Base-by-base conservation (phyloP, 1,140 invertebrate species). In the Eueides isabella region DNA sequence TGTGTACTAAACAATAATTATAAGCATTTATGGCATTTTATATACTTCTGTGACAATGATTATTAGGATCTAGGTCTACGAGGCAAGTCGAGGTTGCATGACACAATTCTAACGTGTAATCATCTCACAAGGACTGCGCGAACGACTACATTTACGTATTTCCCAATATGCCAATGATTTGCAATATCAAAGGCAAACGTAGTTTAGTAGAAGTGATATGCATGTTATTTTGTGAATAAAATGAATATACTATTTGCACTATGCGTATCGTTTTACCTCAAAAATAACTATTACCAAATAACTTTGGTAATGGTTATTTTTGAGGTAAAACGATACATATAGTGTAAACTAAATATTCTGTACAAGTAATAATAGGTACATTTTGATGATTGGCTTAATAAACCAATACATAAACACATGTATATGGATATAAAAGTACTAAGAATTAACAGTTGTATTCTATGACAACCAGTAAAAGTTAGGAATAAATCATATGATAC, bases 141-240 rank as follows among this genome's bases (percentile, higher is more conserved):
- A 69, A 62, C 67, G 67, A 69, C 67, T 48, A 69, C 67, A 69
- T 69, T 69, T 69, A 62, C 30, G 67, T 69, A 69, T 69, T 69
- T 69, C 48, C 67, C 67, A 69, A 69, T 69, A 69, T 69, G 67
- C 55, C 67, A 69, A 69, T 69, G 67, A 69, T 69, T 69, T 69
- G 67, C 67, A 69, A 69, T 69, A 69, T 69, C 55, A 69, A 61
- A 69, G 26, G 55, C 62, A 61, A 31, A 69, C n/a, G 62, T 23
- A 23, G 30, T 16, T 14, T 19, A 4, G 6, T 61, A n/a, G 67
- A 62, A 69, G 55, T 62, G 23, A 31, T 63, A 63, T 63, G 28
- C 29, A n/a, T 63, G n/a, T 63, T 30, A 63, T 63, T 23, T 55
- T 55, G 48, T 55, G 9, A 55, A 55, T 26, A 26, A 48, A 55